These are phyloP conservation scores for Meloidogyne floridensis DNA, from an alignment of 1,140 invertebrate species.

Conservation along the genomic window DNA sequence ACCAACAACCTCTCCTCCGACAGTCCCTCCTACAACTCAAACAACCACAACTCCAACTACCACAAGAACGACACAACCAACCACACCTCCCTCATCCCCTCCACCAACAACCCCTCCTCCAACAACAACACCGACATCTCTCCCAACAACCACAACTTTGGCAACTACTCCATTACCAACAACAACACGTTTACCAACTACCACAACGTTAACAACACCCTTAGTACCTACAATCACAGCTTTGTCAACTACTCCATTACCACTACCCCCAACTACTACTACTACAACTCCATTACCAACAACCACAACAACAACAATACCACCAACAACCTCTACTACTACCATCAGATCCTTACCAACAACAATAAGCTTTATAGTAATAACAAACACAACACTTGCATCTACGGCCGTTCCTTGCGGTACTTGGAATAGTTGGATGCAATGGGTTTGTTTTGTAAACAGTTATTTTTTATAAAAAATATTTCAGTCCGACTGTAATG, in stretches of 20 bases:
- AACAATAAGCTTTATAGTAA: conserved; percentile 24
- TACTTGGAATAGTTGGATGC: conserved; percentile 38
- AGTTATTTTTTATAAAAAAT: background rate
- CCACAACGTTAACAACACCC: conserved; percentile 12
- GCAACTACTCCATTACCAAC: conserved; percentile 9
- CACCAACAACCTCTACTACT: conserved; percentile 7
- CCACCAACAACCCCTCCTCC: conserved; percentile 19
- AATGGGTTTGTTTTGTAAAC: conserved; percentile 18
- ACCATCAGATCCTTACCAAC: conserved; percentile 16
- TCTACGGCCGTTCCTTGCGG: background rate
- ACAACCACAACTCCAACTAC: conserved; percentile 1
- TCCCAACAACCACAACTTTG: conserved; percentile 19
- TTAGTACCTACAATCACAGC: conserved; percentile 8
- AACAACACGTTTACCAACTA: conserved; percentile 3
- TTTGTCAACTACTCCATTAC: background rate
- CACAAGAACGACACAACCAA: background rate
- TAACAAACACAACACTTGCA: conserved; percentile 20
- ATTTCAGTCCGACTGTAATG: conserved; percentile 31
- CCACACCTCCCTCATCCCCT: background rate
- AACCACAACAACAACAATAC: conserved; percentile 13
- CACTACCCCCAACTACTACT: background rate
- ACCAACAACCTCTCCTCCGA: background rate
- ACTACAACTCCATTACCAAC: conserved; percentile 11
- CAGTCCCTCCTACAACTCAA: background rate
- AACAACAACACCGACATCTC: background rate